Percentiles rank a stretch among this genome's conserved stretches.
These are phyloP conservation scores for Abramis brama DNA, from an alignment of 2,113 vertebrate genomes.

Conservation along the genomic window DNA sequence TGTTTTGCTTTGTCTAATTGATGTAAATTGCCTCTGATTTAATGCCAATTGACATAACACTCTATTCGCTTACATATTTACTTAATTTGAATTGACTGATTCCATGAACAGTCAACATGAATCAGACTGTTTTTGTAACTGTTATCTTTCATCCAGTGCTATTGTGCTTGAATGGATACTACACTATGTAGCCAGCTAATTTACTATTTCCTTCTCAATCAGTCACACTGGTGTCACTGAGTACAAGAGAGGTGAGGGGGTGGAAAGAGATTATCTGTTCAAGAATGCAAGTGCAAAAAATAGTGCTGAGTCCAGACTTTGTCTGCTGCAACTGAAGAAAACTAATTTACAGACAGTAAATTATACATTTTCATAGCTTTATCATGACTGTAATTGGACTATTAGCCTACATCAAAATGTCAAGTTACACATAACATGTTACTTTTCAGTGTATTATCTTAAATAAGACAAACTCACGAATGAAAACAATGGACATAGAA, in stretches of 20 bases:
- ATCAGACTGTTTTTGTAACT: neutral
- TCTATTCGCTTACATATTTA: neutral
- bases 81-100: neutral
- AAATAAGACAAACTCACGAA: neutral
- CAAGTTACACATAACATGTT: neutral
- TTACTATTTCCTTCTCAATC: constrained; percentile 1
- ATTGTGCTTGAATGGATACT: neutral
- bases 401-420: neutral
- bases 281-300: constrained; percentile 26
- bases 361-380: neutral
- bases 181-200: neutral
- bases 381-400: neutral
- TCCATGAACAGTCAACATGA: neutral
- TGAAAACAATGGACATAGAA: neutral
- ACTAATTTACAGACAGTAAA: neutral
- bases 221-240: constrained; percentile 18
- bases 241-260: constrained; percentile 16
- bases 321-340: neutral
- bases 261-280: constrained; percentile 34
- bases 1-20: neutral
- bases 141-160: neutral
- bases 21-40: neutral
- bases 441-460: neutral
- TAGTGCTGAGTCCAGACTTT: constrained; percentile 1
- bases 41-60: neutral